Percentiles rank a stretch among this genome's conserved stretches.
phyloP scores from a whole-genome alignment of 2,888 invertebrate genomes.

The Lottia scabra region DNA sequence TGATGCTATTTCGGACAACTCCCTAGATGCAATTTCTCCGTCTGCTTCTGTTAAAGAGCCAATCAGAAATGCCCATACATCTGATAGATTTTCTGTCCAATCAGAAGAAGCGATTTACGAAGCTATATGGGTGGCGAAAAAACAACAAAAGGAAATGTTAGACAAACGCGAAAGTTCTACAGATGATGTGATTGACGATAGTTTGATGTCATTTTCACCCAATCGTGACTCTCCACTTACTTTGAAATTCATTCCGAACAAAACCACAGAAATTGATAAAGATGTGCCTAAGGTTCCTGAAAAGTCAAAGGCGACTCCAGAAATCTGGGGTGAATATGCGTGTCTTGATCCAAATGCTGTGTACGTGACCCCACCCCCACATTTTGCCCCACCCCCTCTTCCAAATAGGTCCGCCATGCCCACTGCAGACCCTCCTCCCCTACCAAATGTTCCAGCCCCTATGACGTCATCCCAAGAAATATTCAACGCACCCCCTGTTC shows the following conservation, averaged over 20 bases:
- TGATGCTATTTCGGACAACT: too few species aligned
- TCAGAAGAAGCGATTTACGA: constrained; percentile 27
- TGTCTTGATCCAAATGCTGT: constrained; percentile 8
- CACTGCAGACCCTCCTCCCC: background rate
- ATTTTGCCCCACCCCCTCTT: constrained; percentile 16
- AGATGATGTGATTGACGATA: background rate
- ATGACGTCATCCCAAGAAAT: background rate
- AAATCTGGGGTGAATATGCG: constrained; percentile 18
- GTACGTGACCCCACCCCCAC: constrained; percentile 14
- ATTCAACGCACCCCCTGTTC: constrained; percentile 14
- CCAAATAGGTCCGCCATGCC: background rate
- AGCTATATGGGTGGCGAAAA: constrained; percentile 32
- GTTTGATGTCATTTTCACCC: background rate
- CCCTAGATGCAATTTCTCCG: too few species aligned
- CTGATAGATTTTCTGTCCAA: background rate
- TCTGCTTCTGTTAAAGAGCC: background rate
- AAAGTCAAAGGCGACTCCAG: background rate
- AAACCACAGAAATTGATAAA: background rate
- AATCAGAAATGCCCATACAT: background rate
- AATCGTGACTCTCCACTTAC: background rate
- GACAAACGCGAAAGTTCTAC: background rate
- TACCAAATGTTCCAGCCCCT: background rate
- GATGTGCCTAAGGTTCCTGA: background rate
- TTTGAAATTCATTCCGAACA: background rate
- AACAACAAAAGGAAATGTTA: background rate